Base-by-base conservation (phyloP, 2,888 invertebrate species). In the Tachystola acroxantha region DNA sequence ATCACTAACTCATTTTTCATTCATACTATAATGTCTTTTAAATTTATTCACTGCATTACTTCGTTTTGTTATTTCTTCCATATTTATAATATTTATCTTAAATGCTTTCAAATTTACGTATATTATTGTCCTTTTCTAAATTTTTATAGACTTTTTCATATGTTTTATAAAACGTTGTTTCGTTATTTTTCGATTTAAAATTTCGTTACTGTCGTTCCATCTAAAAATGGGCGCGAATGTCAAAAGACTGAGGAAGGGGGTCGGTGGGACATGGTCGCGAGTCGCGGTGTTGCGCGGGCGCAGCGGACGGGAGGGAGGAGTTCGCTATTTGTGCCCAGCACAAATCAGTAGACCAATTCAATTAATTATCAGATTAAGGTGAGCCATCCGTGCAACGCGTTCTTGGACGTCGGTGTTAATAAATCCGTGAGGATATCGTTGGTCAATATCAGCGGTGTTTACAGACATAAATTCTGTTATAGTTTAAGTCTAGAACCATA, bases 311-410 rank as follows among this genome's bases (percentile, higher is more conserved):
- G 72, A 71, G 71, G 57, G 64, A 48, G 66, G 55, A 62, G 62
- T 58, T 50, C 57, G 73, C 85, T 87, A 86, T 87, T 86, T 86
- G 74, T 69, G 85, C 75, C 55, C 76, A 71, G 66, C 75, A 84
- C 85, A 85, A 86, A 87, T 86, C 86, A 85, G 66, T 72, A 73
- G 78, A 78, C 80, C 71, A 68, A 75, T 77, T 82, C 81, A 80
- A 87, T 87, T 86, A 86, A 87, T 87, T 84, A 86, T 84, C 68
- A 79, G 82, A 86, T 87, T 86, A 85, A 86, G 79, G 85, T 84
- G 85, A 80, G 79, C 77, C 64, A 79, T 75, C 70, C 71, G 58
- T 68, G 66, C 57, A 57, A 54, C 63, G 64, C 67, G 72, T 65
- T 79, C 74, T 78, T 79, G 76, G 64, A 66, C 57, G 65, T 68